Evolutionary conservation across 64 coral and sea anemone species (phyloP).

Genomic region (Hydrozoanthus tunicans): DNA sequence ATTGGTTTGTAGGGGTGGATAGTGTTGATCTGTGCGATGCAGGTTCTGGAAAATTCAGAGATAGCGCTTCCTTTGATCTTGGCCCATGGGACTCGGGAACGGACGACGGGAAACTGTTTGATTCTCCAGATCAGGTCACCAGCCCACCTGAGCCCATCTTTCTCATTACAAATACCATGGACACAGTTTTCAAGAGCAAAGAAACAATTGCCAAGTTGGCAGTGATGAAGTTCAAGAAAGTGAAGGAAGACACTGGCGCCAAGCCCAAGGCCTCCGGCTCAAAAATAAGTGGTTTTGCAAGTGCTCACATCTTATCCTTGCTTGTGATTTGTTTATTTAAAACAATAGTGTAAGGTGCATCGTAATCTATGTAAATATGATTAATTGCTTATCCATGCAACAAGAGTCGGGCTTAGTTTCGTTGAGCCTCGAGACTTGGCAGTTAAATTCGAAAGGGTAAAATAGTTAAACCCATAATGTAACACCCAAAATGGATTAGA

Average conservation of each 20-base stretch:
- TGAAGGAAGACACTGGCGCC: not conserved
- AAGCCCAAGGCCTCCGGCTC: not conserved
- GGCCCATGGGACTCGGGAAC: constrained; percentile 29
- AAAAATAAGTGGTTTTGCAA: not conserved
- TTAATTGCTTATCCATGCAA: too few species aligned
- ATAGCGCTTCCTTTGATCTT: not conserved
- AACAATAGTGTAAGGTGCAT: too few species aligned
- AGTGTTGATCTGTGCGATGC: not conserved
- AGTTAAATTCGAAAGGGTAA: too few species aligned
- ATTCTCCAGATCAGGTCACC: not conserved
- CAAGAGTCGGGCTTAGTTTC: too few species aligned
- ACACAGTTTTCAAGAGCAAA: constrained; percentile 16
- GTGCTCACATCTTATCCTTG: not conserved
- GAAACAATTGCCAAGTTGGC: not conserved
- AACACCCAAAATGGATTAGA: too few species aligned
- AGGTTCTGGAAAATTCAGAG: not conserved
- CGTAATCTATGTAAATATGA: too few species aligned
- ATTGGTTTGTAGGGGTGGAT: constrained; percentile 29
- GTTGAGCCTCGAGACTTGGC: too few species aligned
- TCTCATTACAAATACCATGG: constrained; percentile 12
- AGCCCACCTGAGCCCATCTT: constrained; percentile 1
- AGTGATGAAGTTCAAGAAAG: constrained; percentile 3
- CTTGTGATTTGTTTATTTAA: not conserved
- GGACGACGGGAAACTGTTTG: constrained; percentile 21
- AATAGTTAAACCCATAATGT: too few species aligned